Base-by-base conservation (phyloP, 2,113 vertebrate genomes). In the Tupaia chinensis region DNA sequence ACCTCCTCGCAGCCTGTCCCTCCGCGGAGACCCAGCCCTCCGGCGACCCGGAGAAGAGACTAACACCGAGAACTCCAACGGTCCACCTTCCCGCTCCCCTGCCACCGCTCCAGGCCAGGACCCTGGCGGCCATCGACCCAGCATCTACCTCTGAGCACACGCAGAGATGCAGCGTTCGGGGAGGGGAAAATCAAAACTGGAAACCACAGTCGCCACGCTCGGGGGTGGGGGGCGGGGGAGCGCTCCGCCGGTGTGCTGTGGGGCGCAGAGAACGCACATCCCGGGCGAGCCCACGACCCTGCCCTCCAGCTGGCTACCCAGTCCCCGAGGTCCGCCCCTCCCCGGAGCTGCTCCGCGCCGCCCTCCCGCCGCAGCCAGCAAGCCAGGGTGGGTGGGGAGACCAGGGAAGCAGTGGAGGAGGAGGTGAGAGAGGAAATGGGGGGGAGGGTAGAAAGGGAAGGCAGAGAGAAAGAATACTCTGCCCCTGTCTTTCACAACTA, bases 371-470 rank as follows among this genome's bases (percentile, higher is more conserved):
- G 0, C 68, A 0, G 88, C 53, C 69, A 0, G 70, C 70, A 23
- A 2, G 29, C 63, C 65, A 0, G 58, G 63, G 29, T 19, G 69
- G 61, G 74, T 11, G 70, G 60, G 77, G 32, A 17, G 29, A 16
- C 8, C 7, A 27, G 27, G 53, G 16, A 53, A 10, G 27, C 32
- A 77, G 44, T 34, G 34, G 44, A 58, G n/a, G 56, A n/a, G 76
- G 44, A 60, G 83, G 76, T 80, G 94, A 83, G 85, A 84, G 65
- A 83, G 82, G 90, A 93, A 85, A 53, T 53, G 78, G 27, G 72
- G 79, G 80, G 56, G 87, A 65, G 70, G 32, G 17, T 32, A 93
- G 92, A 68, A 70, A 73, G 66, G 70, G 86, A 89, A 66, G 82
- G 87, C 86, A 17, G 72, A 83, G 61, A 34, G 76, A 63, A 29